Conservation (phyloP, 2,888 invertebrate species). For the Mystacides longicornis region DNA sequence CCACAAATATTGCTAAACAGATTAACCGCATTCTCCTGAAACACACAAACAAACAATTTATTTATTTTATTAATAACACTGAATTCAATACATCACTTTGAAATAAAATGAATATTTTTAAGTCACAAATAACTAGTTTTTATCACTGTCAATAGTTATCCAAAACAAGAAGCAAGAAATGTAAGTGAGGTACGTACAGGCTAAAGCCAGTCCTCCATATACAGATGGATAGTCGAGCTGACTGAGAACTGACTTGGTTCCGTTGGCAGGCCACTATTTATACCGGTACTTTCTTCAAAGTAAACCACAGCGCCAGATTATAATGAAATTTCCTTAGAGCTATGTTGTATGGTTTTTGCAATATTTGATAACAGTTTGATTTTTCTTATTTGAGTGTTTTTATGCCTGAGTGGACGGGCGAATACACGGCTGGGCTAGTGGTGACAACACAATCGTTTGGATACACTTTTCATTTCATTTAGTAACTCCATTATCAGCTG, state of each 20-base stretch:
- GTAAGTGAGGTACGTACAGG: slow-evolving; percentile 13
- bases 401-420: slow-evolving; percentile 23
- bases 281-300: slow-evolving; percentile 24
- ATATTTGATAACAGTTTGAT: slow-evolving; percentile 3
- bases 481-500: no score
- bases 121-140: not conserved
- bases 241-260: no score
- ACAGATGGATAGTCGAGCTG: slow-evolving; percentile 21
- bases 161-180: not conserved
- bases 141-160: not conserved
- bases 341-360: slow-evolving; percentile 20
- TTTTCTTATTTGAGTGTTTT: slow-evolving; percentile 20
- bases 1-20: slow-evolving; percentile 38
- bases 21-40: slow-evolving; percentile 38
- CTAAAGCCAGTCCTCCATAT: slow-evolving; percentile 14
- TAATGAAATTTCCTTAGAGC: slow-evolving; percentile 22
- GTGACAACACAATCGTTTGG: slow-evolving; percentile 12
- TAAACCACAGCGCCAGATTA: slow-evolving; percentile 22
- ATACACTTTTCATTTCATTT: slow-evolving; percentile 26
- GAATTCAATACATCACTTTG: not conserved
- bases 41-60: slow-evolving; percentile 12
- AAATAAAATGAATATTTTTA: not conserved
- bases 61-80: not conserved
- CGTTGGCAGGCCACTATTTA: slow-evolving; percentile 24
- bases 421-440: slow-evolving; percentile 10